Evolutionary conservation across 1,140 invertebrate genomes (phyloP), one percentile per base, ranked within the genome.

Genomic region (Odontomachus brunneus): DNA sequence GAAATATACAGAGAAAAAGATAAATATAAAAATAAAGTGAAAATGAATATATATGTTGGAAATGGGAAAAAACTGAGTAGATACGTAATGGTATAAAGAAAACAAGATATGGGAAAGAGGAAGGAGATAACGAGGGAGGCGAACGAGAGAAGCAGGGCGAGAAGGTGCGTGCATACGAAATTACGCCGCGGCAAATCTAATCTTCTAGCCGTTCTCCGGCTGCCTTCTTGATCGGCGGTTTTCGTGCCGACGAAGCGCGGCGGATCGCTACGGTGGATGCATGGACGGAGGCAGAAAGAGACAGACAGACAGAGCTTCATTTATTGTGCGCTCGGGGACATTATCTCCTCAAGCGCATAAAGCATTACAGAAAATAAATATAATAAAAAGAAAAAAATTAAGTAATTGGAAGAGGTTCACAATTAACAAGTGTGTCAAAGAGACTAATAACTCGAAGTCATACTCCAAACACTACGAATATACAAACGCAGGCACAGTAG

Each of bases 111-210:
- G 73, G 67, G 48, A 38, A 48, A 60, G 75, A 67, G 14, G 53
- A 24, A 49, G 49, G 15, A n/a, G 19, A 22, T 9, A n/a, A 7
- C 22, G 29, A 53, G 11, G 15, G 11, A 3, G 57, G 29, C 29
- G 5, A 5, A 33, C 5, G 29, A 33, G 29, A 33, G 29, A 33
- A 5, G 63, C 53, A 63, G 33, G 38, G 49, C 63, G 71, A 9
- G 62, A 48, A 74, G 75, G 75, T 66, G 74, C 29, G 15, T 67
- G 83, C 73, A 81, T 85, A 80, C 60, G 67, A 82, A 85, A 85
- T 85, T 44, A 65, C 49, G 67, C 69, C 84, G 59, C 26, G 84
- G 49, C 24, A 62, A 85, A 85, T 82, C 72, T 85, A 85, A 85
- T 86, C 71, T 82, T 63, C 59, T 44, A 67, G 53, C 71, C 75